phyloP scores from a whole-genome alignment of 2,113 vertebrate genomes.

The Cheilinus undulatus region DNA sequence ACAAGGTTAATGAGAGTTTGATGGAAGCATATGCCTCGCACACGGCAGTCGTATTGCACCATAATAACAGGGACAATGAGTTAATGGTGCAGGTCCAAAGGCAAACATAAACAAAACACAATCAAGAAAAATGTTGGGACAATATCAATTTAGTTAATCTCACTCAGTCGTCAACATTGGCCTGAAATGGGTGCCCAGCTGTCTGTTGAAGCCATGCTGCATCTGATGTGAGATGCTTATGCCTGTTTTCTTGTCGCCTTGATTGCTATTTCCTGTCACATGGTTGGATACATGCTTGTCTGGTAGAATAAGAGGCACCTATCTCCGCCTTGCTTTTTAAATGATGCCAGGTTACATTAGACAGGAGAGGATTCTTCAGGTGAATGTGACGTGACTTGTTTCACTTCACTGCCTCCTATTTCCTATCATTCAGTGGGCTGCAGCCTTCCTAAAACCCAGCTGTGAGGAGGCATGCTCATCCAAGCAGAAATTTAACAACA shows the following conservation, averaged over 20 bases:
- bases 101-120: conserved; percentile 76
- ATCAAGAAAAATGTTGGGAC: conserved; percentile 66
- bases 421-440: conserved; percentile 63
- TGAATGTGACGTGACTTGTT: conserved; percentile 71
- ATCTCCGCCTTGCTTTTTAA: conserved; percentile 50
- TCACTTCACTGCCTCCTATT: conserved; percentile 70
- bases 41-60: conserved; percentile 56
- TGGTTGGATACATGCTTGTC: conserved; percentile 57
- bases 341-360: conserved; percentile 71
- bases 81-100: conserved; percentile 75
- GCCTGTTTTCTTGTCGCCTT: conserved; percentile 35
- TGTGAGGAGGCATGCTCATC: conserved; percentile 70
- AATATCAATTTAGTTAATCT: conserved; percentile 59
- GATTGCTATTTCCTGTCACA: conserved; percentile 48
- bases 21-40: conserved; percentile 81
- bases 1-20: conserved; percentile 85
- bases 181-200: conserved; percentile 19
- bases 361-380: conserved; percentile 63
- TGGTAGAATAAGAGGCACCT: conserved; percentile 58
- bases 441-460: conserved; percentile 66
- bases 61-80: conserved; percentile 74
- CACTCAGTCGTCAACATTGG: conserved; percentile 37
- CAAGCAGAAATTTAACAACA: conserved; percentile 70
- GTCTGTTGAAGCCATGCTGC: conserved; percentile 18
- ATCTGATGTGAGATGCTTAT: conserved; percentile 29